phyloP scores from a whole-genome alignment of 2,888 invertebrate genomes.

The Euclidia mi region DNA sequence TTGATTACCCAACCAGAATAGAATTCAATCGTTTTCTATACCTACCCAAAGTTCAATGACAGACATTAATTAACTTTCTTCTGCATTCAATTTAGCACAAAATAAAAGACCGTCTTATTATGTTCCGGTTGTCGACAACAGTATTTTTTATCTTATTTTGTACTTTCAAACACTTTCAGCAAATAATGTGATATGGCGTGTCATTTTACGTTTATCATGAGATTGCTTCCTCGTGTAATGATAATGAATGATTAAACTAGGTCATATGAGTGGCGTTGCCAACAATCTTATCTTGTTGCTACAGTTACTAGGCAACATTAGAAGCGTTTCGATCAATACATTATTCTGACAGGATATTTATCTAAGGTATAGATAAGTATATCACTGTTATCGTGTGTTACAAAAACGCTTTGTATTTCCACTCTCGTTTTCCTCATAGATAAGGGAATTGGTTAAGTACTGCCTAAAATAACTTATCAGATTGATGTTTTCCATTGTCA shows the following conservation, averaged over 20 bases:
- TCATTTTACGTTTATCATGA: constrained; percentile 13
- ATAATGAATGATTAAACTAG: constrained; percentile 35
- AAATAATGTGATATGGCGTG: constrained; percentile 28
- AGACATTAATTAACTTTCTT: neutral
- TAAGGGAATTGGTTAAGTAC: neutral
- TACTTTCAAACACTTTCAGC: constrained; percentile 12
- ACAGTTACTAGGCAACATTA: constrained; percentile 20
- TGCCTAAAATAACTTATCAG: no score
- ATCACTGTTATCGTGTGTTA: neutral
- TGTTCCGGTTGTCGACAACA: constrained; percentile 7
- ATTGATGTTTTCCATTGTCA: no score
- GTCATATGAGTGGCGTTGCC: constrained; percentile 22
- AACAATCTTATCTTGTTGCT: constrained; percentile 28
- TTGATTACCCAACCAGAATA: neutral
- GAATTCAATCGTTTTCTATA: neutral
- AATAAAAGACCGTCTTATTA: neutral
- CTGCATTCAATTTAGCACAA: neutral
- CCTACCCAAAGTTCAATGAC: neutral
- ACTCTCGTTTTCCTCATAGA: neutral
- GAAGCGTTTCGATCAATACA: constrained; percentile 2
- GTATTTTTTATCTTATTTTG: constrained; percentile 11
- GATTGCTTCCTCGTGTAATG: constrained; percentile 2
- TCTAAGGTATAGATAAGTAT: neutral
- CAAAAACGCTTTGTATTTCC: neutral
- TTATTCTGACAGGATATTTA: neutral